Conservation (phyloP, 2,797 vertebrate genomes). For the Botia almorhae region DNA sequence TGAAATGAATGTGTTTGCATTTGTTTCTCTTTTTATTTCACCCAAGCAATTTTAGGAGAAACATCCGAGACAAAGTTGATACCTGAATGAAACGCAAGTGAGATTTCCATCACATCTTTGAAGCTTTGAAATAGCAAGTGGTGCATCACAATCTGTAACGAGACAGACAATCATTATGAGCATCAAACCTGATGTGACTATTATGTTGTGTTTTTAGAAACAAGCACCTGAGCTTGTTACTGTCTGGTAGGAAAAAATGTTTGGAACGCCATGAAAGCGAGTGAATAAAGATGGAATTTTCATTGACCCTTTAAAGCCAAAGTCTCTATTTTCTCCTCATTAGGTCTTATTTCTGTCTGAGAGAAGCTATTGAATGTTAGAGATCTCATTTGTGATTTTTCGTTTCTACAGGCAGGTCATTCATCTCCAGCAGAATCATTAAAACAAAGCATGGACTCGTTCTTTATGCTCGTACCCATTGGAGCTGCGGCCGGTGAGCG, state of each 20-base stretch:
- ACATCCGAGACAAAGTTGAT: too few species aligned
- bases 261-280: background rate
- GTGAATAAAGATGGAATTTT: background rate
- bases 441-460: constrained; percentile 23
- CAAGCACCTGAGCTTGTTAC: too few species aligned
- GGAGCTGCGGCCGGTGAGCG: background rate
- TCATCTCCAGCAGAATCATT: constrained; percentile 35
- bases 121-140: too few species aligned
- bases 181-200: background rate
- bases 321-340: constrained; percentile 17
- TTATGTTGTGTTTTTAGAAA: too few species aligned
- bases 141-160: too few species aligned
- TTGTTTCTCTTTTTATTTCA: too few species aligned
- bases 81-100: too few species aligned
- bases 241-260: background rate
- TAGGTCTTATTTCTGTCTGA: constrained; percentile 3
- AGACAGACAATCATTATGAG: background rate
- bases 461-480: constrained; percentile 12
- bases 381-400: constrained; percentile 40
- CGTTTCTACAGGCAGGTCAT: constrained; percentile 30
- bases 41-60: too few species aligned
- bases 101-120: too few species aligned
- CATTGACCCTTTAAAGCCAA: background rate
- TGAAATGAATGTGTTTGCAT: background rate
- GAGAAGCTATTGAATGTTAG: constrained; percentile 3